phyloP scores from a whole-genome alignment of 2,888 invertebrate genomes.

The Ophraella communa region DNA sequence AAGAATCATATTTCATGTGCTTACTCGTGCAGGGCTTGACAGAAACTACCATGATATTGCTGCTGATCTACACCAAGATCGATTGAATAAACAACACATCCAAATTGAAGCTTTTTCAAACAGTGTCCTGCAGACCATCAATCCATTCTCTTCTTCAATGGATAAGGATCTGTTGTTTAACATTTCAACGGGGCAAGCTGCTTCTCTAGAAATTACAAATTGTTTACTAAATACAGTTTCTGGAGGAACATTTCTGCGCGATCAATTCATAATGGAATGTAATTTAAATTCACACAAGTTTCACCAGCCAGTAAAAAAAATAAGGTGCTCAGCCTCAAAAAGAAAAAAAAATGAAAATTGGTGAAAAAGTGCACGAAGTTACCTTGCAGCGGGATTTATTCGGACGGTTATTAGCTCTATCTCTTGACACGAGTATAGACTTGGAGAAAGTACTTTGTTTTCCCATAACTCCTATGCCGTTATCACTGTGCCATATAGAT shows the following conservation, averaged over 20 bases:
- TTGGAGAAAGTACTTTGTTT: slow-evolving; percentile 31
- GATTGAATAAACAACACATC: slow-evolving; percentile 10
- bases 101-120: slow-evolving; percentile 10
- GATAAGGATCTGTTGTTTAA: slow-evolving; percentile 9
- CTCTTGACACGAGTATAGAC: slow-evolving; percentile 26
- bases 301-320: slow-evolving; percentile 28
- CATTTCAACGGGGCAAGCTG: slow-evolving; percentile 12
- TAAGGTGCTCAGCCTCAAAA: slow-evolving; percentile 22
- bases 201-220: slow-evolving; percentile 10
- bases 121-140: slow-evolving; percentile 12
- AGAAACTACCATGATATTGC: slow-evolving; percentile 27
- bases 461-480: slow-evolving; percentile 29
- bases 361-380: slow-evolving; percentile 32
- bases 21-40: slow-evolving; percentile 22
- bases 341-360: slow-evolving; percentile 27
- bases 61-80: slow-evolving; percentile 26
- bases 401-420: slow-evolving; percentile 29
- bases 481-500: slow-evolving; percentile 44
- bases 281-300: slow-evolving; percentile 19
- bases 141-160: slow-evolving; percentile 20
- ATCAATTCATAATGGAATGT: slow-evolving; percentile 28
- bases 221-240: slow-evolving; percentile 14
- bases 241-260: slow-evolving; percentile 17
- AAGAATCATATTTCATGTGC: slow-evolving; percentile 34
- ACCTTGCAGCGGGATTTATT: slow-evolving; percentile 24